Evolutionary conservation across 1,140 invertebrate species (phyloP).

Genomic region (Bathynomus jamesi): DNA sequence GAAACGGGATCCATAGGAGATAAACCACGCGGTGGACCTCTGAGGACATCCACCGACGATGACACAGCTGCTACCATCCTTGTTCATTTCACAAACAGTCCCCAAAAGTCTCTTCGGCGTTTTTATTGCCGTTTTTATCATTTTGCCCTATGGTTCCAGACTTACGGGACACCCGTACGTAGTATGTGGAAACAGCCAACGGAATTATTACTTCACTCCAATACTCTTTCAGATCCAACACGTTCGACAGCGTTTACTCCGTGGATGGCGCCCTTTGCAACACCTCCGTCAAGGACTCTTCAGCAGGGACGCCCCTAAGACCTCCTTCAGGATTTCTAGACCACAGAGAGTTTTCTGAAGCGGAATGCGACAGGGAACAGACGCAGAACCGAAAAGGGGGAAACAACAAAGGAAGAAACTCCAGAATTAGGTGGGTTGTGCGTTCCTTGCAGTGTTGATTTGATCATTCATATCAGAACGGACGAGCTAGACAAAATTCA

Average conservation of each 20-base stretch:
- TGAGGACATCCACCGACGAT: too few relatives aligned
- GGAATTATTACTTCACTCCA: not conserved
- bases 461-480: not conserved
- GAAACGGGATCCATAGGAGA: too few relatives aligned
- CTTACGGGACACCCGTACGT: too few relatives aligned
- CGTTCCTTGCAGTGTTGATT: not conserved
- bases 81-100: too few relatives aligned
- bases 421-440: slow-evolving; percentile 1
- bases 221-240: slow-evolving; percentile 3
- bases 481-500: not conserved
- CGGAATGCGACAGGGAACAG: slow-evolving; percentile 6
- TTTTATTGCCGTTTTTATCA: too few relatives aligned
- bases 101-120: too few relatives aligned
- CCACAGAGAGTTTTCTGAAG: slow-evolving; percentile 5
- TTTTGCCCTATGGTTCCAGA: too few relatives aligned
- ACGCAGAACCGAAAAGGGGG: not conserved
- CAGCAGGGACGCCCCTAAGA: not conserved
- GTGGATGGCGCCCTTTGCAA: slow-evolving; percentile 11
- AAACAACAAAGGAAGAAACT: not conserved
- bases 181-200: too few relatives aligned
- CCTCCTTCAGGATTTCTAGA: slow-evolving; percentile 11
- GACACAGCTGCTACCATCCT: too few relatives aligned
- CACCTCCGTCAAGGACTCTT: not conserved
- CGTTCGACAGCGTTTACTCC: slow-evolving; percentile 13
- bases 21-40: too few relatives aligned